phyloP scores from a whole-genome alignment of 2,888 invertebrate genomes.

The Melieria picta region DNA sequence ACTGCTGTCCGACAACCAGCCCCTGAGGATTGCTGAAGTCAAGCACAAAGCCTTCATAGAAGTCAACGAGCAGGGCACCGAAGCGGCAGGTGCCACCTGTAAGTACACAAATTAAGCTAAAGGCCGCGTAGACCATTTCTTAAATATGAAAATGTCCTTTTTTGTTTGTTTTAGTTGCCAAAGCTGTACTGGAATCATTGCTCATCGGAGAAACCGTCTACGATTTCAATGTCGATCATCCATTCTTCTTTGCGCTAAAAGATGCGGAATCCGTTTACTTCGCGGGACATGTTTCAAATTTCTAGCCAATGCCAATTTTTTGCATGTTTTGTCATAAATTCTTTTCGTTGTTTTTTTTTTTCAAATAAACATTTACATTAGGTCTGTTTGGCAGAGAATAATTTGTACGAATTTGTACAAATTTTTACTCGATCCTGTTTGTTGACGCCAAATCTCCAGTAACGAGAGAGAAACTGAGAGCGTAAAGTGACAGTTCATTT shows the following conservation, averaged over 20 bases:
- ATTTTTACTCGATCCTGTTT: too few relatives aligned
- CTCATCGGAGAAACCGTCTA: constrained; percentile 48
- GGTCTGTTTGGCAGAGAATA: too few relatives aligned
- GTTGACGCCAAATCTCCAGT: too few relatives aligned
- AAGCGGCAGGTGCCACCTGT: constrained; percentile 84
- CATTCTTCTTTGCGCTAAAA: constrained; percentile 58
- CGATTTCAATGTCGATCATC: constrained; percentile 57
- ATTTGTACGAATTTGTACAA: too few relatives aligned
- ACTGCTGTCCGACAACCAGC: constrained; percentile 69
- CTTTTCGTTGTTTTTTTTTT: too few relatives aligned
- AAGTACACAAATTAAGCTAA: constrained; percentile 33
- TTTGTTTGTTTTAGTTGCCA: constrained; percentile 46
- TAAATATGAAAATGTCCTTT: neutral
- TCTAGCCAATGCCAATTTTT: constrained; percentile 21
- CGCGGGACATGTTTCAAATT: constrained; percentile 50
- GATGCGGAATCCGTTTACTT: constrained; percentile 52
- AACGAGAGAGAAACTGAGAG: too few relatives aligned
- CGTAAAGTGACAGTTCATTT: too few relatives aligned
- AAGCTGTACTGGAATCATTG: constrained; percentile 54
- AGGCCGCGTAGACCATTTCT: neutral
- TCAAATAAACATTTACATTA: too few relatives aligned
- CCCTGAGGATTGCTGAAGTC: constrained; percentile 75
- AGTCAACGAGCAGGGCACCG: constrained; percentile 89
- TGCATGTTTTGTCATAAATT: too few relatives aligned
- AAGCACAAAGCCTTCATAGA: constrained; percentile 87